Evolutionary conservation across 1,140 invertebrate genomes (phyloP).

Genomic region (Macrosteles quadrilineatus): DNA sequence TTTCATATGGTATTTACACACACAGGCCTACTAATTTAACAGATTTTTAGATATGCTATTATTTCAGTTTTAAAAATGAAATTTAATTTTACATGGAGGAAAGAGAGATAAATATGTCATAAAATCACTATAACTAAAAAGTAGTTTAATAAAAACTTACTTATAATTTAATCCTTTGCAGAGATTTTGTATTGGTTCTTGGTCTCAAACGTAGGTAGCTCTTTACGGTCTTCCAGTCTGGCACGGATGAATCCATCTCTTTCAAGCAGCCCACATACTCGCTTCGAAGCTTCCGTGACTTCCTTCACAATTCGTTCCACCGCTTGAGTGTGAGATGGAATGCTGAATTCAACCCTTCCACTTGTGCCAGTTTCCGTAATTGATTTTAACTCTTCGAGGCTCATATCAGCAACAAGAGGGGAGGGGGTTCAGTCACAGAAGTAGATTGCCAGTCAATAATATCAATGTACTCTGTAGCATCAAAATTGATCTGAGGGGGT

Average conservation of each 20-base stretch:
- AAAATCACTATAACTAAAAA: background rate
- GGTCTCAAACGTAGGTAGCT: constrained; percentile 25
- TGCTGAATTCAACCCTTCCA: constrained; percentile 27
- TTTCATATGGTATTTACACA: no score
- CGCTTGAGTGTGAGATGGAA: constrained; percentile 43
- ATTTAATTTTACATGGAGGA: background rate
- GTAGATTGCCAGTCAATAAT: constrained; percentile 23
- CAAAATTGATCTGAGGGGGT: constrained; percentile 34
- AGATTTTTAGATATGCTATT: no score
- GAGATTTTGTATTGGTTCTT: background rate
- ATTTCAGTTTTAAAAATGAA: background rate
- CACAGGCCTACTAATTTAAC: no score
- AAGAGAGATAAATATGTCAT: background rate
- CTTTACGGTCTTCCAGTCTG: constrained; percentile 4
- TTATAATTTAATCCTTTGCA: background rate
- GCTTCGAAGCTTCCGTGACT: constrained; percentile 39
- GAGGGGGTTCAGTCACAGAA: constrained; percentile 32
- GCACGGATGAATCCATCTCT: constrained; percentile 36
- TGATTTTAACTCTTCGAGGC: constrained; percentile 36
- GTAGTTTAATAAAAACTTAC: background rate
- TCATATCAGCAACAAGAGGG: constrained; percentile 26
- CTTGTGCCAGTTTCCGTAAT: background rate
- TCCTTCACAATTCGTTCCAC: constrained; percentile 43
- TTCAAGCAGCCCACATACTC: constrained; percentile 34
- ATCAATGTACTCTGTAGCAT: constrained; percentile 33